Evolutionary conservation across 2,888 invertebrate genomes (phyloP), one percentile per base, ranked within the genome.

Genomic region (Drosophila vallismaia): DNA sequence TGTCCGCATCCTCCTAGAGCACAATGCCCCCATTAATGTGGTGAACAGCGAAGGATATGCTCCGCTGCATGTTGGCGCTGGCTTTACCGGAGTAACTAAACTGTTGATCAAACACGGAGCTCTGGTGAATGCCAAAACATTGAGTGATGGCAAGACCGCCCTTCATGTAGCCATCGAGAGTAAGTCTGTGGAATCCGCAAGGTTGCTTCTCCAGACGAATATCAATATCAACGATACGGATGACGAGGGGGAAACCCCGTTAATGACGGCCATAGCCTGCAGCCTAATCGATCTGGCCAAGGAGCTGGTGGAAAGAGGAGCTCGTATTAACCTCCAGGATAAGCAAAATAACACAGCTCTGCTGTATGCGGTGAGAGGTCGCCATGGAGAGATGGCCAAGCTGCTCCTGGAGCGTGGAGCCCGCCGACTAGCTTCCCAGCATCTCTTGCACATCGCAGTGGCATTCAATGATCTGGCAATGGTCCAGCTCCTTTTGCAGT

Each of bases 251-350:
- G 92, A 93, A 50, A 94, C 94, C n/a, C 91, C 94, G 0, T 80
- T 94, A 90, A 88, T 89, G 88, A 76, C 85, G 42, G 91, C 91
- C n/a, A 88, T 90, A 10, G 81, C 79, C 2, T 81, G 84, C 54
- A 82, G 79, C 28, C 75, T 89, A 33, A 72, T 89, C 12, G 92
- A 92, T 51, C 90, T 93, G n/a, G 93, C 93, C 0, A 88, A 92
- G 83, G 92, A 92, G 76, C 91, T 95, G 26, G 92, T 95, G 50
- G 89, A 92, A 44, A 92, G 92, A 53, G 94, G 94, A 14, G 94
- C 94, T 8, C 94, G 94, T 89, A 92, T 94, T 1, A 94, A 95
- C 87, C 92, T 93, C 33, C 95, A 95, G 91, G 95, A 96, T 89
- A 93, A 94, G 69, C 93, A 94, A 82, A 90, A 90, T 4, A 76